Conservation (phyloP, 2,888 invertebrate genomes). For the Schizaphis graminum region DNA sequence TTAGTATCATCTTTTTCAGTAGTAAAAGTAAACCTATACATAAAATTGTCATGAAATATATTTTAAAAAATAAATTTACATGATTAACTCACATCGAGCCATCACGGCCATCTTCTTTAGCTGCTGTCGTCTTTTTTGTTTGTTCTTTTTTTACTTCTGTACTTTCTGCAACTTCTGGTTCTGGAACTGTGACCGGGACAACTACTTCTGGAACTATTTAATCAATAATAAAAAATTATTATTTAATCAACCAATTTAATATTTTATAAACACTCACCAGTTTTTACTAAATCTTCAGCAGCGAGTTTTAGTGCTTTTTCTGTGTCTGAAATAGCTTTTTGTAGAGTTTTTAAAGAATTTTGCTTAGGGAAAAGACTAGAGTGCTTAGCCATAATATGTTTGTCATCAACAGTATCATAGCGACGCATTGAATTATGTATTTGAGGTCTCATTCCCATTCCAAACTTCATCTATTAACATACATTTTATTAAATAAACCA, state of each 20-base stretch:
- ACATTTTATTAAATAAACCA: background rate
- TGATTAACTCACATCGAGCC: conserved; percentile 78
- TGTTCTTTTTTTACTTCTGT: conserved; percentile 65
- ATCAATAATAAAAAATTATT: background rate
- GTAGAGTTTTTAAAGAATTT: conserved; percentile 88
- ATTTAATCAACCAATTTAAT: background rate
- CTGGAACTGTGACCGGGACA: conserved; percentile 15
- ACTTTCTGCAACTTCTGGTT: conserved; percentile 59
- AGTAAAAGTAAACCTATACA: conserved; percentile 77
- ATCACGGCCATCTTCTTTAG: conserved; percentile 82
- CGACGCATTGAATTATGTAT: conserved; percentile 73
- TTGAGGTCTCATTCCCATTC: conserved; percentile 72
- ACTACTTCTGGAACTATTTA: conserved; percentile 64
- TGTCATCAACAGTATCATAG: conserved; percentile 94
- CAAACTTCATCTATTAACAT: conserved; percentile 55
- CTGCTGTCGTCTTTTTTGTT: conserved; percentile 69
- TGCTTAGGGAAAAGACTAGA: conserved; percentile 94
- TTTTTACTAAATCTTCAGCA: conserved; percentile 78
- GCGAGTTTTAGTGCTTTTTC: conserved; percentile 95
- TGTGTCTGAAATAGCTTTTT: conserved; percentile 91
- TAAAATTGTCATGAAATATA: conserved; percentile 68
- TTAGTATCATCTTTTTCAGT: conserved; percentile 75
- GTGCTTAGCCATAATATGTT: conserved; percentile 94
- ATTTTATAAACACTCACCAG: background rate
- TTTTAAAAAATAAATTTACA: background rate